Base-by-base conservation (phyloP, 2,797 vertebrate species). In the Myotis pilosus region DNA sequence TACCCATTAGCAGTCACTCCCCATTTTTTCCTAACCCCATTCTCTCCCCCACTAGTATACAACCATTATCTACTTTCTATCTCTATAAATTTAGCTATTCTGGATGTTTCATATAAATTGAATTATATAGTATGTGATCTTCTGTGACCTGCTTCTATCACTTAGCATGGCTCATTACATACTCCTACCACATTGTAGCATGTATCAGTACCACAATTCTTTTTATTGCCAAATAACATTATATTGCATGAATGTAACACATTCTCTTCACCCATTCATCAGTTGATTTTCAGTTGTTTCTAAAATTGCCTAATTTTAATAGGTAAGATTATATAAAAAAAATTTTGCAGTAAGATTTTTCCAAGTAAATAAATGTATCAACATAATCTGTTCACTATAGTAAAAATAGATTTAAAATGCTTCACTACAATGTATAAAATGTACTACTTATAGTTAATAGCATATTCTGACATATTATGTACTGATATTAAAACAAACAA, bases 321-420 rank as follows among this genome's bases (percentile, higher is more conserved):
- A 69, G 8, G 57, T 12, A 36, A 84, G 28, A 66, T 55, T 36
- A 68, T 36, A 33, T 38, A 19, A 20, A 91, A 91, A 72, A 78
- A 49, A 72, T 33, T n/a, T 55, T 88, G 30, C 33, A 87, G 36
- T 89, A 74, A 68, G 16, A 75, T 87, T 92, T 95, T 83, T 89
- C 51, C 17, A 76, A 36, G 12, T 75, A 84, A 84, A 72, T 75
- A 84, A 84, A 72, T 55, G 33, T 28, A 81, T 87, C 53, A 91
- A 80, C 0, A 33, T 60, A 62, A 82, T 47, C 74, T 93, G 4
- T 72, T 94, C 44, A 68, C 47, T 89, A 76, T 9, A 86, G 28
- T 62, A 91, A 94, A 66, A 68, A 66, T 66, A 66, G 1, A 66
- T 33, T 66, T 66, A 66, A 66, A 68, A 36, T 33, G n/a, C 19